Percentiles rank a stretch among this genome's conserved stretches.
Conservation (phyloP, 2,113 vertebrate species). For the Cnemophilus loriae region DNA sequence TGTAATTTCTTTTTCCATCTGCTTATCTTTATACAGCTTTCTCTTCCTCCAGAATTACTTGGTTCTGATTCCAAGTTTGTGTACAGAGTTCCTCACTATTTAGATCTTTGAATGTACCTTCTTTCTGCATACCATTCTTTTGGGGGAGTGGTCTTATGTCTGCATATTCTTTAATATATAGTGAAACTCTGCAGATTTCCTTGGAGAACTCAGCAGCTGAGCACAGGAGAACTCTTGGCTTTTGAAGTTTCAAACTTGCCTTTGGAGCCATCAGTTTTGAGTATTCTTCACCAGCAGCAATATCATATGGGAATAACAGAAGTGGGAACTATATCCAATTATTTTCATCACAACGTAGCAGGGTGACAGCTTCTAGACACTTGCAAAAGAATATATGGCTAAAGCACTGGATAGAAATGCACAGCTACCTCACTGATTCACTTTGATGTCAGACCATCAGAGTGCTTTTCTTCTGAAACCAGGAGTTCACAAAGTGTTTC, state of each 20-base stretch:
- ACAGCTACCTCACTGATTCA: neutral
- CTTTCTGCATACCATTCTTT: neutral
- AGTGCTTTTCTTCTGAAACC: neutral
- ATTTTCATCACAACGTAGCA: conserved; percentile 8
- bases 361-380: conserved; percentile 43
- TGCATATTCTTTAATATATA: neutral
- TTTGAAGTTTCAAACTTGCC: neutral
- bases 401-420: neutral
- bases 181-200: neutral
- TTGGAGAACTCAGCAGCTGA: neutral
- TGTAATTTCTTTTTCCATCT: neutral
- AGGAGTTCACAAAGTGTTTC: conserved; percentile 7
- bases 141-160: neutral
- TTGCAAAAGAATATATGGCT: neutral
- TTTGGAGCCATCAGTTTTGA: neutral
- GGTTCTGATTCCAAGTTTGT: neutral
- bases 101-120: neutral
- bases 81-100: neutral
- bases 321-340: conserved; percentile 5
- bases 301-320: neutral
- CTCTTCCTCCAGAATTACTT: neutral
- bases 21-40: neutral
- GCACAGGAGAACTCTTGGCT: neutral
- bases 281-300: neutral
- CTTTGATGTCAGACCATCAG: conserved; percentile 38